Evolutionary conservation across 2,888 invertebrate species (phyloP), one percentile per base, ranked within the genome.

Genomic region (Synergus itoensis): DNA sequence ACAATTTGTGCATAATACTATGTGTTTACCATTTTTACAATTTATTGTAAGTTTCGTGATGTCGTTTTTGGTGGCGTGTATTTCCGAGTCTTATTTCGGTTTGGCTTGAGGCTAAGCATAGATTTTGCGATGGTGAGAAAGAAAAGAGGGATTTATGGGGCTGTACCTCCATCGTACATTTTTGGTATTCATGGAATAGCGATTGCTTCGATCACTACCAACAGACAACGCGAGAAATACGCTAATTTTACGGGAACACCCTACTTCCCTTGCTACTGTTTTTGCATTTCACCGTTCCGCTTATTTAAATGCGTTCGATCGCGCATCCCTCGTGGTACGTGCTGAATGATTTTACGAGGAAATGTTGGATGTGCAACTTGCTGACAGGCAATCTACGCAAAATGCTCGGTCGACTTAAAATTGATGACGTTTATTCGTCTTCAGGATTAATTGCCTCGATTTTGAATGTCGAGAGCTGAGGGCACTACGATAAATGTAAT

Each of bases 101-200:
- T 48, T 53, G 9, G 53, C 16, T 73, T 28, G 73, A 53, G 45
- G 60, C 60, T 60, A 60, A 36, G n/a, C 48, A 65, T 16, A 63
- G 14, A 40, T 40, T 40, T 1, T 8, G 18, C 62, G 1, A 4
- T 18, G 45, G 28, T 28, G 48, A 48, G 14, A 40, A 73, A 53
- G 53, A 53, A 73, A 53, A 36, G 53, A 40, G n/a, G n/a, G 11
- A 53, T 73, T 73, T 53, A 53, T 53, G 48, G 28, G 36, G n/a
- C 36, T 53, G 48, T 28, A 69, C 45, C 69, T 73, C 43, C 73
- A 63, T 81, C 85, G 83, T 84, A 87, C 87, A 89, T 86, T 89
- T 90, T 90, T 89, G 86, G 88, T 90, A 90, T 90, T 90, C 90
- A 90, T 90, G 88, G 87, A 90, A 90, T 88, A 88, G 87, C 88